Evolutionary conservation across 2,888 invertebrate species (phyloP).

Genomic region (Epiblema foenella): DNA sequence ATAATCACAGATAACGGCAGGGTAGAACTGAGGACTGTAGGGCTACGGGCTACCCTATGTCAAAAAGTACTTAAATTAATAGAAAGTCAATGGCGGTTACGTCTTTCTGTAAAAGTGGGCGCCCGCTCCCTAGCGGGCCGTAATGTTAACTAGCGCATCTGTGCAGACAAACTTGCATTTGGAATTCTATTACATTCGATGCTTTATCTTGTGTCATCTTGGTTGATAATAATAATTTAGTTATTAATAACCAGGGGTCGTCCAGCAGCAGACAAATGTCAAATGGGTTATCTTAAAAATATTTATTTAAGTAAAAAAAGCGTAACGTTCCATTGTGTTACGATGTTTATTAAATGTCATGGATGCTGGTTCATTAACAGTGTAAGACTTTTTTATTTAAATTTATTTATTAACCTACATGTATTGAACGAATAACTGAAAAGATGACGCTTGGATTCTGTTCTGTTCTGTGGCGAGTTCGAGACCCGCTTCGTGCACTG

Average conservation of each 20-base stretch:
- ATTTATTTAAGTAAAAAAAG: too few relatives aligned
- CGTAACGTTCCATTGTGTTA: too few relatives aligned
- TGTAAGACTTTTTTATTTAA: too few relatives aligned
- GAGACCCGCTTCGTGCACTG: too few relatives aligned
- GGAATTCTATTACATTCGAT: slow-evolving; percentile 39
- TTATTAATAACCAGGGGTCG: slow-evolving; percentile 16
- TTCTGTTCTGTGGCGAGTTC: too few relatives aligned
- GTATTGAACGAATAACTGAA: too few relatives aligned
- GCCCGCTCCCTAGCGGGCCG: slow-evolving; percentile 65
- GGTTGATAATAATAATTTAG: slow-evolving; percentile 26
- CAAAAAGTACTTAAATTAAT: slow-evolving; percentile 22
- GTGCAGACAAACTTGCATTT: slow-evolving; percentile 51
- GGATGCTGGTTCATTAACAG: too few relatives aligned
- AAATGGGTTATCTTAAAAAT: not conserved
- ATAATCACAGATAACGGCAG: slow-evolving; percentile 26
- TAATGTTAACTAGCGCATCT: slow-evolving; percentile 77
- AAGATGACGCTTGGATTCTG: too few relatives aligned
- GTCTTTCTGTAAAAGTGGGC: not conserved
- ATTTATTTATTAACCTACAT: too few relatives aligned
- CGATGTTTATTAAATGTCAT: too few relatives aligned
- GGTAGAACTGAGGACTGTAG: not conserved
- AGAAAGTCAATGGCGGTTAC: slow-evolving; percentile 27
- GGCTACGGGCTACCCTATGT: not conserved
- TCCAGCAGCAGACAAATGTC: not conserved
- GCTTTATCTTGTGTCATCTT: slow-evolving; percentile 34